Base-by-base conservation (phyloP, 2,113 vertebrate species). In the Bambusicola thoracicus region DNA sequence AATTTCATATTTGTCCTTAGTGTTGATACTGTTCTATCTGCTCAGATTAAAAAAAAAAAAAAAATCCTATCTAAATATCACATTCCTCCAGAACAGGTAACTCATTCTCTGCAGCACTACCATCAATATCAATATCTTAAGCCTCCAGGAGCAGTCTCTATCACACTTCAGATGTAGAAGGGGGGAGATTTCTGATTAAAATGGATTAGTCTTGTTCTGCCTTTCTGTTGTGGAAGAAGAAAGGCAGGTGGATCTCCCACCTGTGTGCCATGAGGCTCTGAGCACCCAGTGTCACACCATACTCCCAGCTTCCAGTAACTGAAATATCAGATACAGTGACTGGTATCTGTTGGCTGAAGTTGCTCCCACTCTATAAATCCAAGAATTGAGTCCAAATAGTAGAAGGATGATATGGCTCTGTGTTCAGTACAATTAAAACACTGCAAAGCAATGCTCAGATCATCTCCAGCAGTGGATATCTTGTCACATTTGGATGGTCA, bases 401-500 rank as follows among this genome's bases (percentile, higher is more conserved):
- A 69, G 48, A 79, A 74, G 15, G 34, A 66, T 55, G 22, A 43
- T 53, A 6, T 27, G 59, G 6, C 5, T 53, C 9, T 77, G 48
- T 30, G 13, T 51, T 53, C 53, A 58, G 11, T 22, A 43, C 30
- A 29, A 18, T 29, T 40, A 63, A 40, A 63, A 18, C 21, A 58
- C 20, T n/a, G 30, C 32, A 22, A 73, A 81, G 29, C 29, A 85
- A 24, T 22, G 25, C 29, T 81, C 24, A 62, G 51, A 46, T 36
- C 27, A 65, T 44, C 61, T 79, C 11, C 19, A 46, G 25, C 46
- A 41, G 48, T 25, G 24, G 16, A 43, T 74, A 40, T 5, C 7
- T 62, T 65, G 6, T n/a, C 0, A 0, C 7, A 24, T 86, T 81
- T 66, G 1, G 0, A 8, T 46, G 14, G 17, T 34, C 15, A 58